phyloP scores from a whole-genome alignment of 1,140 invertebrate species.

The Lepidurus apus region DNA sequence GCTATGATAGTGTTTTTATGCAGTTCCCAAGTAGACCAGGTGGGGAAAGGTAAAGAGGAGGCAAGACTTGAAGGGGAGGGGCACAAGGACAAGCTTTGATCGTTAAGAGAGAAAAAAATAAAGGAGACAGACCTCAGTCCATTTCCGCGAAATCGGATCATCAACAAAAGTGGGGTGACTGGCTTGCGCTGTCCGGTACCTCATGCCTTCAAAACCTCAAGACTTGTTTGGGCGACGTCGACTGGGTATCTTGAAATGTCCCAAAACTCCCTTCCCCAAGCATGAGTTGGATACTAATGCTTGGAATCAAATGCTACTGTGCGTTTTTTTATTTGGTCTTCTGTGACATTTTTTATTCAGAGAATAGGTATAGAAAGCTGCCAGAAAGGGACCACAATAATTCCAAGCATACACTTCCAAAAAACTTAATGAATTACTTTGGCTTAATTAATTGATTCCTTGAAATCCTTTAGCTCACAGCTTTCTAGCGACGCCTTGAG shows the following conservation, averaged over 20 bases:
- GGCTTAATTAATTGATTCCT: too few relatives aligned
- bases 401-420: too few relatives aligned
- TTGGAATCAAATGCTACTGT: too few relatives aligned
- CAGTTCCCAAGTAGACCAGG: constrained; percentile 4
- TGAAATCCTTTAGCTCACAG: too few relatives aligned
- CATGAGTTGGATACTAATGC: too few relatives aligned
- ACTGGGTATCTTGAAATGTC: not conserved
- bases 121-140: not conserved
- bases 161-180: constrained; percentile 1
- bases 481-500: too few relatives aligned
- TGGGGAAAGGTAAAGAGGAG: not conserved
- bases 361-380: too few relatives aligned
- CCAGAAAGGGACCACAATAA: too few relatives aligned
- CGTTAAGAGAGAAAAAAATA: not conserved
- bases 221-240: not conserved
- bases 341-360: too few relatives aligned
- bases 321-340: too few relatives aligned
- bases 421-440: too few relatives aligned
- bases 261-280: not conserved
- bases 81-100: not conserved
- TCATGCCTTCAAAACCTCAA: not conserved
- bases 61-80: not conserved
- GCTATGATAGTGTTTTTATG: not conserved
- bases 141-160: constrained; percentile 5
- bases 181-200: not conserved